Percentiles rank a stretch among this genome's conserved stretches.
Evolutionary conservation across 2,113 vertebrate genomes (phyloP).

Genomic region (Thunnus thynnus): DNA sequence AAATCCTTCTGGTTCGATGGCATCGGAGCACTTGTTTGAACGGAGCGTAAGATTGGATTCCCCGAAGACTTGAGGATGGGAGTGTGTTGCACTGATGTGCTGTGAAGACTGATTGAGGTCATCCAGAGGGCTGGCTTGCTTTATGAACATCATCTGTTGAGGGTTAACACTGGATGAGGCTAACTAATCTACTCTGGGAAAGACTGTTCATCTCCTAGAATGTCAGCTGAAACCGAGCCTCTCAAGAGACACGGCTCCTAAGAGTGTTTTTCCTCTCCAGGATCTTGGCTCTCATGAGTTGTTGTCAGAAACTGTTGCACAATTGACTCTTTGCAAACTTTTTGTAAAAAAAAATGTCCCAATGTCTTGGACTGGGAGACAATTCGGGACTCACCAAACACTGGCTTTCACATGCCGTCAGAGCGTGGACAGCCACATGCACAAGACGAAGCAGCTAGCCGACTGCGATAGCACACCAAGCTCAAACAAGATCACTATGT

Average conservation of each 20-base stretch:
- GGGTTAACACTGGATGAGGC: constrained; percentile 42
- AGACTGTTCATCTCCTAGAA: constrained; percentile 53
- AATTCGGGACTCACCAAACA: constrained; percentile 62
- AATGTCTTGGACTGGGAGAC: constrained; percentile 51
- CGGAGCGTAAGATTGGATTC: constrained; percentile 55
- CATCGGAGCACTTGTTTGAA: constrained; percentile 56
- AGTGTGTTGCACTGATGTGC: constrained; percentile 42
- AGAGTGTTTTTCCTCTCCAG: constrained; percentile 30
- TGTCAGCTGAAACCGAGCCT: constrained; percentile 34
- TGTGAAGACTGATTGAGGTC: constrained; percentile 68
- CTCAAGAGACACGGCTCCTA: constrained; percentile 30
- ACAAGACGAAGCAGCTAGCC: constrained; percentile 73
- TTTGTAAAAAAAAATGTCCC: constrained; percentile 52
- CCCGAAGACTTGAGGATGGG: constrained; percentile 46
- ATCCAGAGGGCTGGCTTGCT: constrained; percentile 34
- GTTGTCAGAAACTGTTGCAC: constrained; percentile 75
- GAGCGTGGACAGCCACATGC: constrained; percentile 65
- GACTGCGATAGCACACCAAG: constrained; percentile 73
- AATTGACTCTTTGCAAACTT: constrained; percentile 81
- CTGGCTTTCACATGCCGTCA: constrained; percentile 50
- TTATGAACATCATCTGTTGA: constrained; percentile 53
- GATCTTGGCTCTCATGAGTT: constrained; percentile 43
- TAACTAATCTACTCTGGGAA: constrained; percentile 66
- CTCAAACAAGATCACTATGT: constrained; percentile 55
- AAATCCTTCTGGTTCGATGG: constrained; percentile 48